These are phyloP conservation scores for Takifugu rubripes DNA, from an alignment of 2,797 vertebrate genomes.

Conservation along the genomic window DNA sequence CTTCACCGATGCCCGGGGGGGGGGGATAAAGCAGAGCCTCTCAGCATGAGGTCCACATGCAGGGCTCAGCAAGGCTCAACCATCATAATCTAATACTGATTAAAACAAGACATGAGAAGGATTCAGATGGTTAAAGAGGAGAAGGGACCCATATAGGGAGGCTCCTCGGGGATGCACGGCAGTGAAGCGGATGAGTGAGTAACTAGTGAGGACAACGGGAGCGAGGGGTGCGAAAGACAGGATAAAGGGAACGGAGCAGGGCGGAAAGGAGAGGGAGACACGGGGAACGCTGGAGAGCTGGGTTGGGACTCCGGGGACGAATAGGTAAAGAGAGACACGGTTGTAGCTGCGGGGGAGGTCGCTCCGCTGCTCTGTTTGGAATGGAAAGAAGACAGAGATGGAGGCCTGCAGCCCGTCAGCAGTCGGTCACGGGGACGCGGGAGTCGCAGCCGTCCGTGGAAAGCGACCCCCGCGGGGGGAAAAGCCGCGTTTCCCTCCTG, in stretches of 20 bases:
- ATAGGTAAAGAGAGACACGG: conserved; percentile 31
- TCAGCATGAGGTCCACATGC: too few species aligned
- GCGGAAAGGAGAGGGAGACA: conserved; percentile 20
- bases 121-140: background rate
- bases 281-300: conserved; percentile 14
- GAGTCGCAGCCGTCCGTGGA: conserved; percentile 36
- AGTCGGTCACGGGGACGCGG: conserved; percentile 23
- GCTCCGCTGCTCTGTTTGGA: conserved; percentile 46
- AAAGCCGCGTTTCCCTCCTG: conserved; percentile 19
- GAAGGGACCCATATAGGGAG: background rate
- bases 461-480: conserved; percentile 49
- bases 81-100: too few species aligned
- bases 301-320: conserved; percentile 48
- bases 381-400: conserved; percentile 53
- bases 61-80: too few species aligned
- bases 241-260: conserved; percentile 33
- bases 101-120: too few species aligned
- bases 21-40: background rate
- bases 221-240: conserved; percentile 17
- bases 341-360: conserved; percentile 57
- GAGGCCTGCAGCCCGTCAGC: conserved; percentile 22
- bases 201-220: conserved; percentile 55
- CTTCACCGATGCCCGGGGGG: background rate
- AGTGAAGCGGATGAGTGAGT: conserved; percentile 64
- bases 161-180: conserved; percentile 33